These are phyloP conservation scores for Eunapius fragilis DNA, from an alignment of 37 sponge, comb jelly and placozoan genomes.

Conservation along the genomic window DNA sequence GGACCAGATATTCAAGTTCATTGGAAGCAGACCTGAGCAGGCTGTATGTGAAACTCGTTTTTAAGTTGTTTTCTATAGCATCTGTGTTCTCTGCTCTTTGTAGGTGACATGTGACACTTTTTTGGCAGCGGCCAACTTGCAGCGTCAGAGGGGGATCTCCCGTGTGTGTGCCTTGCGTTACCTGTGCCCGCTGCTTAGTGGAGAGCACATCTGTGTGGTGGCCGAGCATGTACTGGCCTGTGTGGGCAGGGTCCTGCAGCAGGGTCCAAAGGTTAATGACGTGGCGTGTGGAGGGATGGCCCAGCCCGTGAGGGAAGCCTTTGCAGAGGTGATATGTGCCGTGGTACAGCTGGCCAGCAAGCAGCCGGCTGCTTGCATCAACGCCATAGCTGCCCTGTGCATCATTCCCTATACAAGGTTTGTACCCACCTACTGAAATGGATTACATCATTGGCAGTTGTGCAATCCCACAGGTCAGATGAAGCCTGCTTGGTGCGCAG, in stretches of 20 bases:
- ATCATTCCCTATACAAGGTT: conserved; percentile 84
- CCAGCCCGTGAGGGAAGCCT: conserved; percentile 63
- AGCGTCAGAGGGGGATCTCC: conserved; percentile 69
- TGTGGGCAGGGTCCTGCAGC: conserved; percentile 49
- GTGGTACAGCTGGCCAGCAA: conserved; percentile 79
- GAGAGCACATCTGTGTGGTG: conserved; percentile 33
- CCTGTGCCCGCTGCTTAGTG: conserved; percentile 77
- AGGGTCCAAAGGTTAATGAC: conserved; percentile 58
- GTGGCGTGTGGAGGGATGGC: conserved; percentile 69
- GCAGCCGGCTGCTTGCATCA: conserved; percentile 77
- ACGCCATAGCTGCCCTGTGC: conserved; percentile 85
- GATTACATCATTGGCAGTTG: neutral
- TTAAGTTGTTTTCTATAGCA: neutral
- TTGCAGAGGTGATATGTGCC: conserved; percentile 71
- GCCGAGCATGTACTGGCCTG: conserved; percentile 73
- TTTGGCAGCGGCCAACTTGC: conserved; percentile 71
- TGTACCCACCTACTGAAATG: neutral
- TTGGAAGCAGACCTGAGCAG: conserved; percentile 77
- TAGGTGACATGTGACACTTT: conserved; percentile 80
- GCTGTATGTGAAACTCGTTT: conserved; percentile 54
- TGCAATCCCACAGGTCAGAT: conserved; percentile 43
- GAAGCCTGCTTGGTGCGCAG: conserved; percentile 84
- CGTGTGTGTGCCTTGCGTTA: conserved; percentile 75
- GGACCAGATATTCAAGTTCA: conserved; percentile 83
- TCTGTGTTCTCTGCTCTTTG: neutral